phyloP scores from a whole-genome alignment of 2,888 invertebrate species.

The Drosophila subquinaria region DNA sequence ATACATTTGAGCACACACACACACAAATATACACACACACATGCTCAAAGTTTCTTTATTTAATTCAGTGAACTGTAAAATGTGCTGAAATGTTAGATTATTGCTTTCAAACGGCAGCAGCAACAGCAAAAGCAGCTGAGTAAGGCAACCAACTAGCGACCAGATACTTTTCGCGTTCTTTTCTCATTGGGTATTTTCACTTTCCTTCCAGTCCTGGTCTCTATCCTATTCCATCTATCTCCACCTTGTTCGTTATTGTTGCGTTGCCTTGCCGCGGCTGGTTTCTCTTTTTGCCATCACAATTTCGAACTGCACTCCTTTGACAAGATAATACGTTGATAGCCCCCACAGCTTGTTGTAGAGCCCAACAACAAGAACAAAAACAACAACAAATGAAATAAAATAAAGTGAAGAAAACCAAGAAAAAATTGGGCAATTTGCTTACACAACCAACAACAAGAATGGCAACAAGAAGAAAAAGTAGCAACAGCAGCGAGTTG shows the following conservation, averaged over 20 bases:
- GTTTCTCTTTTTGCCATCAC: conserved; percentile 66
- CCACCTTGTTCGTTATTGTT: conserved; percentile 5
- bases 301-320: conserved; percentile 79
- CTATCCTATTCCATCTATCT: conserved; percentile 28
- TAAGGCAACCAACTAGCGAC: conserved; percentile 57
- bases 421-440: conserved; percentile 77
- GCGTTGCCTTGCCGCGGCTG: conserved; percentile 48
- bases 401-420: conserved; percentile 13
- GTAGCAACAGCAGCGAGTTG: conserved; percentile 3
- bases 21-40: conserved; percentile 32
- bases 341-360: conserved; percentile 53
- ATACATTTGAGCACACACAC: conserved; percentile 66
- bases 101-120: conserved; percentile 60
- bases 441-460: conserved; percentile 67
- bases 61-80: conserved; percentile 80
- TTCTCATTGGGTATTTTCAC: conserved; percentile 32
- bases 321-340: conserved; percentile 77
- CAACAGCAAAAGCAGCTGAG: conserved; percentile 25
- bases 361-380: background rate
- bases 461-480: conserved; percentile 36
- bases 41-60: conserved; percentile 76
- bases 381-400: conserved; percentile 4
- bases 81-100: conserved; percentile 79
- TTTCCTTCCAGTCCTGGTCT: conserved; percentile 37
- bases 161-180: conserved; percentile 59